A percentile compares a stretch with the other conserved stretches of the same genome.
phyloP scores from a whole-genome alignment of 2,113 vertebrate species.

The Sinocyclocheilus maitianheensis region DNA sequence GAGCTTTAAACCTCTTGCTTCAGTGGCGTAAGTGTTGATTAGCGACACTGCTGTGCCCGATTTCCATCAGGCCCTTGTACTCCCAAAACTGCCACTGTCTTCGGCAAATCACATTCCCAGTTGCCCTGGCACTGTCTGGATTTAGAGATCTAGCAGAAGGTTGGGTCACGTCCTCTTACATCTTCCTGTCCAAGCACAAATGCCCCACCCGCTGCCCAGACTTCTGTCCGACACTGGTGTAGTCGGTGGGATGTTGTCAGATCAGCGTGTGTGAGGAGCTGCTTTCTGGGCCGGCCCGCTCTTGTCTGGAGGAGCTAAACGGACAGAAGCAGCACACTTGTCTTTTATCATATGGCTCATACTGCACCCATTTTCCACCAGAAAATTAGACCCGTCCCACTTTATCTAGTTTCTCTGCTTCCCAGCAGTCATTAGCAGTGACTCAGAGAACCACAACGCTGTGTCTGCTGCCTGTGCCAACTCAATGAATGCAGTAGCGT shows the following conservation, averaged over 20 bases:
- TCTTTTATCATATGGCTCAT: background rate
- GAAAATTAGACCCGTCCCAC: constrained; percentile 10
- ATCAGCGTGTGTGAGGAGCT: background rate
- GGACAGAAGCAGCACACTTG: background rate
- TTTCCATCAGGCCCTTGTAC: constrained; percentile 34
- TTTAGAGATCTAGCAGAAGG: constrained; percentile 59
- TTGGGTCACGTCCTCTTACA: constrained; percentile 27
- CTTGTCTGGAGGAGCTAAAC: background rate
- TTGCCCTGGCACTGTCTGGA: constrained; percentile 65
- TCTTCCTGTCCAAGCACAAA: constrained; percentile 24
- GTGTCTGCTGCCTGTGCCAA: background rate
- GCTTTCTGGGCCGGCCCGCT: background rate
- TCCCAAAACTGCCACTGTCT: constrained; percentile 12
- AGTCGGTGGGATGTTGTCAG: background rate
- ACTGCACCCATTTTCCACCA: background rate
- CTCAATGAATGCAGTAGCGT: constrained; percentile 10
- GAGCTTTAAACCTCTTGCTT: background rate
- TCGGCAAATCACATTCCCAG: constrained; percentile 1
- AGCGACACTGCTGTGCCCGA: background rate
- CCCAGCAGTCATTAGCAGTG: constrained; percentile 29
- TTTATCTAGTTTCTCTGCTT: constrained; percentile 1
- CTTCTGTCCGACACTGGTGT: background rate
- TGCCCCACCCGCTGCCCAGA: constrained; percentile 3
- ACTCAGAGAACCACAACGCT: background rate
- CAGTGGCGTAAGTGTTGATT: constrained; percentile 20